phyloP scores from a whole-genome alignment of 2,888 invertebrate genomes.

The Lissocephala sabroskyi region DNA sequence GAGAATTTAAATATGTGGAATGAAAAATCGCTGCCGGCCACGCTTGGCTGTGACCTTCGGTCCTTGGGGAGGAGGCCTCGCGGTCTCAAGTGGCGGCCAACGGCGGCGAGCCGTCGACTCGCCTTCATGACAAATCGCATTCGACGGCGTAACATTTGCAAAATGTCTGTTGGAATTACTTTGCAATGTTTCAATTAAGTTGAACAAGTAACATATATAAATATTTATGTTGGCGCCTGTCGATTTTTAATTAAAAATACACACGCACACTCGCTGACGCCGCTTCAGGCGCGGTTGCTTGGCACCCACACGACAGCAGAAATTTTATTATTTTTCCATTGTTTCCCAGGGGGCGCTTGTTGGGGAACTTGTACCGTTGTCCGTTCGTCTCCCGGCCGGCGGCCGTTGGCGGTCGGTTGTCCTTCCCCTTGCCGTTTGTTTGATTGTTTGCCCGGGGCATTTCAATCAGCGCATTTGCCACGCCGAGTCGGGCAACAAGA shows the following conservation, averaged over 20 bases:
- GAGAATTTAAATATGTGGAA: too few species aligned
- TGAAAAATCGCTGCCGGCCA: too few species aligned
- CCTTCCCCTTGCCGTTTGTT: constrained; percentile 15
- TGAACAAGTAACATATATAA: constrained; percentile 25
- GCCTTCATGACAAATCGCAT: too few species aligned
- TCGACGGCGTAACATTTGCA: too few species aligned
- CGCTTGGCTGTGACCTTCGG: too few species aligned
- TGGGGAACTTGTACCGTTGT: constrained; percentile 22
- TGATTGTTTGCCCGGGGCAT: constrained; percentile 42
- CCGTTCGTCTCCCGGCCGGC: too few species aligned
- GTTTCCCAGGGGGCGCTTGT: background rate
- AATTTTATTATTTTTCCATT: constrained; percentile 1
- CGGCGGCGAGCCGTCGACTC: too few species aligned
- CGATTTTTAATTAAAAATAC: background rate
- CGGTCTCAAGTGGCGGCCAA: too few species aligned
- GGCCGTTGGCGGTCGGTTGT: background rate
- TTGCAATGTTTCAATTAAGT: constrained; percentile 25
- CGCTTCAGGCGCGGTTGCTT: too few species aligned
- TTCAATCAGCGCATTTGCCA: constrained; percentile 48
- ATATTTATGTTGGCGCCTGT: constrained; percentile 40
- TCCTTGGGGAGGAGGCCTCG: too few species aligned
- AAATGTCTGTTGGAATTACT: too few species aligned
- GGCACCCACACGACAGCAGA: too few species aligned
- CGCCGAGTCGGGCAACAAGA: background rate
- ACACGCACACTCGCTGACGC: background rate